These are phyloP conservation scores for Parnassius smintheus DNA, from an alignment of 2,888 invertebrate genomes.

Conservation along the genomic window DNA sequence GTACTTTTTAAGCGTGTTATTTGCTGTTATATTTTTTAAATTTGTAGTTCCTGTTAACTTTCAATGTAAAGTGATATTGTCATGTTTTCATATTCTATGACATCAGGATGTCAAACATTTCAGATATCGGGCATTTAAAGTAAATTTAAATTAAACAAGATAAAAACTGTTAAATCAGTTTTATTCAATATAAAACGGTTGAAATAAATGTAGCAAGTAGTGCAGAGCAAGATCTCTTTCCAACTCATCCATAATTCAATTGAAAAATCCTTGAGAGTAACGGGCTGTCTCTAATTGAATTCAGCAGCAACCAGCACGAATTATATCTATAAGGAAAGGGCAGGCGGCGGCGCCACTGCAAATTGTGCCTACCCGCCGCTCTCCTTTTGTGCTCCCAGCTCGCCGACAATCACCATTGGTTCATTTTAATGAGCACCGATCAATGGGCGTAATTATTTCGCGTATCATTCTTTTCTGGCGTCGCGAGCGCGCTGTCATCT, in stretches of 20 bases:
- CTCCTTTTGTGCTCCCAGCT: slow-evolving; percentile 58
- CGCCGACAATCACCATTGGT: slow-evolving; percentile 60
- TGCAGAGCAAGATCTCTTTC: neutral
- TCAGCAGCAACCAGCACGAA: slow-evolving; percentile 58
- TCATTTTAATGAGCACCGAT: slow-evolving; percentile 74
- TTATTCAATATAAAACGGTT: no score
- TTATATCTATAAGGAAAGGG: slow-evolving; percentile 69
- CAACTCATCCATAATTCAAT: slow-evolving; percentile 40
- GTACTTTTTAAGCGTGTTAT: no score
- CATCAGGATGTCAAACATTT: no score
- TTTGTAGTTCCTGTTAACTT: no score
- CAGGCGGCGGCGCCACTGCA: slow-evolving; percentile 66
- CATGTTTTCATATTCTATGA: no score
- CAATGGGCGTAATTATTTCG: slow-evolving; percentile 80
- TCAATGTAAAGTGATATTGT: no score
- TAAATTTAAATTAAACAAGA: no score
- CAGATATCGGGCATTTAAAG: no score
- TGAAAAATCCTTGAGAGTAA: slow-evolving; percentile 56
- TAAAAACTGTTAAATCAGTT: no score
- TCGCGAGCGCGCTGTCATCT: slow-evolving; percentile 66
- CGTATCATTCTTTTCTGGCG: slow-evolving; percentile 70
- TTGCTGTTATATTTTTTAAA: no score
- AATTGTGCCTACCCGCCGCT: slow-evolving; percentile 62
- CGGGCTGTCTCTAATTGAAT: slow-evolving; percentile 67
- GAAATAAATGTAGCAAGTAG: slow-evolving; percentile 1